These are phyloP conservation scores for Phoenicopterus ruber DNA, from an alignment of 2,113 vertebrate species.

Conservation along the genomic window DNA sequence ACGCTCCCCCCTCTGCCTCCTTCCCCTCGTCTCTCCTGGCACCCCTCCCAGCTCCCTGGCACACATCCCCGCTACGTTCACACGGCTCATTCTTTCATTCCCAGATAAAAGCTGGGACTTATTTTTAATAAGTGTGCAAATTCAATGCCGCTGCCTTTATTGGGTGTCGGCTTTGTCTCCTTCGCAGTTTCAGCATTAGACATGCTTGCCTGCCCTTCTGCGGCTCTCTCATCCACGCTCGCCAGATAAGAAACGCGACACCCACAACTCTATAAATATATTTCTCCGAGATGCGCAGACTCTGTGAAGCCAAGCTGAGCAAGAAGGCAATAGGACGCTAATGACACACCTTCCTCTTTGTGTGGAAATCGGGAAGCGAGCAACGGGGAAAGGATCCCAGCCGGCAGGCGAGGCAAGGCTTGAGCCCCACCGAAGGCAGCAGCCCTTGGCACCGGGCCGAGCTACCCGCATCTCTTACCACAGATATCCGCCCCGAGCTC, in stretches of 20 bases:
- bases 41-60: neutral
- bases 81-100: neutral
- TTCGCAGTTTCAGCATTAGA: neutral
- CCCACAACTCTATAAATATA: neutral
- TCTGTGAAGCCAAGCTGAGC: neutral
- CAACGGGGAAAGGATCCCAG: neutral
- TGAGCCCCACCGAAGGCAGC: neutral
- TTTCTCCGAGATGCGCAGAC: neutral
- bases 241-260: neutral
- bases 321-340: neutral
- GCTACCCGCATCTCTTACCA: neutral
- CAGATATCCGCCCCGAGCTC: neutral
- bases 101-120: neutral
- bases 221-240: neutral
- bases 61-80: neutral
- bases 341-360: neutral
- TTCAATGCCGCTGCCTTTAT: neutral
- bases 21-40: neutral
- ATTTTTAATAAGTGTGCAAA: neutral
- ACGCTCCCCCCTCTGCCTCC: neutral
- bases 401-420: neutral
- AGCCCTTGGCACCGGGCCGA: neutral
- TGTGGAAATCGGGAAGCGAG: accelerated
- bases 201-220: neutral
- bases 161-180: neutral